These are phyloP conservation scores for Anabacerthia variegaticeps DNA, from an alignment of 2,797 vertebrate genomes.

Conservation along the genomic window DNA sequence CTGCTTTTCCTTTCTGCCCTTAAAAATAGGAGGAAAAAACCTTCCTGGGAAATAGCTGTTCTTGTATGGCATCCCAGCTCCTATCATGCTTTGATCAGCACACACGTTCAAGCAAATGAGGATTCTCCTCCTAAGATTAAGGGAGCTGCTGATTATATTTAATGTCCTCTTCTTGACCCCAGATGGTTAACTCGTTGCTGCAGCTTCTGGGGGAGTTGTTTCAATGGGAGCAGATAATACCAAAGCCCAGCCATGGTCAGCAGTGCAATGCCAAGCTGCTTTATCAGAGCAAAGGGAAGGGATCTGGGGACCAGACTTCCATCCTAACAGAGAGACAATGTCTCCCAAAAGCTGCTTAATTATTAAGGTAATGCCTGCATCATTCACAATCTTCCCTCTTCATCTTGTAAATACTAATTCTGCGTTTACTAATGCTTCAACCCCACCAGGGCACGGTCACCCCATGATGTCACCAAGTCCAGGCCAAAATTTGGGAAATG, in stretches of 20 bases:
- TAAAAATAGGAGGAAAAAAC: background rate
- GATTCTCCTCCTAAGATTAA: slow-evolving; percentile 28
- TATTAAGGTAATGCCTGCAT: background rate
- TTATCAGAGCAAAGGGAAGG: background rate
- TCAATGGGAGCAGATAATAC: background rate
- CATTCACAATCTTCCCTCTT: background rate
- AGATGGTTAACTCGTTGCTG: background rate
- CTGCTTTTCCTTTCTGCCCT: background rate
- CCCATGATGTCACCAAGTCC: rapidly evolving
- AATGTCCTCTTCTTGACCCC: slow-evolving; percentile 47
- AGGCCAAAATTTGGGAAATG: background rate
- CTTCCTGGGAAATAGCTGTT: background rate
- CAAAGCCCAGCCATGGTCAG: rapidly evolving
- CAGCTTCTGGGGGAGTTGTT: background rate
- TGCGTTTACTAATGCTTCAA: background rate
- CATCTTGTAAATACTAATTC: background rate
- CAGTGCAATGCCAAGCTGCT: rapidly evolving
- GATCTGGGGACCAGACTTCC: background rate
- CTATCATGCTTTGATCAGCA: slow-evolving; percentile 18
- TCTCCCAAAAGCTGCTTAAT: background rate
- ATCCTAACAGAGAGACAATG: background rate
- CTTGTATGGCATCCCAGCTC: background rate
- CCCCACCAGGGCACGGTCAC: background rate
- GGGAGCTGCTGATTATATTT: slow-evolving; percentile 27
- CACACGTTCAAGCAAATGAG: background rate